Percentiles rank a stretch among this genome's conserved stretches.
phyloP scores from a whole-genome alignment of 2,113 vertebrate species.

The Rissa tridactyla region DNA sequence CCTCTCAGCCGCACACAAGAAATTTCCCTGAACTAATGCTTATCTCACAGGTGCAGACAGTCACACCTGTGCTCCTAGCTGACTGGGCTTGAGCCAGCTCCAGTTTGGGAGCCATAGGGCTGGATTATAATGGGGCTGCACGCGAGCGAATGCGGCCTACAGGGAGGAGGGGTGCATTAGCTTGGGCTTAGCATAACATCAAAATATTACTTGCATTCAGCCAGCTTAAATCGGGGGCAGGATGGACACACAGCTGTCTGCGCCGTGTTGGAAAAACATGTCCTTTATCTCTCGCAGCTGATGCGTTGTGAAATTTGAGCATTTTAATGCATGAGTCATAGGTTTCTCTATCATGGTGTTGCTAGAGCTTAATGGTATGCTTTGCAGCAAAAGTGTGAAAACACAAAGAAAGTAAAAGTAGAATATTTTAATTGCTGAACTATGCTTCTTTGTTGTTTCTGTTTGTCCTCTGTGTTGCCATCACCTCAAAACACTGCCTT shows the following conservation, averaged over 20 bases:
- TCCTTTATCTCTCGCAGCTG: conserved; percentile 31
- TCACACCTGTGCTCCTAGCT: neutral
- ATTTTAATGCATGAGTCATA: conserved; percentile 1
- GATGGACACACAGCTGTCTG: conserved; percentile 2
- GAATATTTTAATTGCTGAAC: neutral
- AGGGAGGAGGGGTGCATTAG: neutral
- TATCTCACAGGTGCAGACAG: conserved; percentile 19
- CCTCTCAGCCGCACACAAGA: rapidly evolving
- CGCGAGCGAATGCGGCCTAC: neutral
- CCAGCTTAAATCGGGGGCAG: neutral
- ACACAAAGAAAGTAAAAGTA: neutral
- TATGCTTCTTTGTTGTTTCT: neutral
- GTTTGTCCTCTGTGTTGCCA: neutral
- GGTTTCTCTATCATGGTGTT: neutral
- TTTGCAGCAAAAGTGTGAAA: neutral
- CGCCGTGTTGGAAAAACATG: neutral
- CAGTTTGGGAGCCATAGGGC: neutral
- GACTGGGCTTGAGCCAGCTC: neutral
- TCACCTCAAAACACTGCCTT: neutral
- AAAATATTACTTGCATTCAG: neutral
- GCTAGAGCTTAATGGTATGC: neutral
- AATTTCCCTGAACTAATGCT: neutral
- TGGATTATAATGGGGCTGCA: neutral
- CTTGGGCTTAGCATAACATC: neutral
- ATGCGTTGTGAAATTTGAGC: conserved; percentile 20